Evolutionary conservation across 2,797 vertebrate genomes (phyloP).

Genomic region (Thaleichthys pacificus): DNA sequence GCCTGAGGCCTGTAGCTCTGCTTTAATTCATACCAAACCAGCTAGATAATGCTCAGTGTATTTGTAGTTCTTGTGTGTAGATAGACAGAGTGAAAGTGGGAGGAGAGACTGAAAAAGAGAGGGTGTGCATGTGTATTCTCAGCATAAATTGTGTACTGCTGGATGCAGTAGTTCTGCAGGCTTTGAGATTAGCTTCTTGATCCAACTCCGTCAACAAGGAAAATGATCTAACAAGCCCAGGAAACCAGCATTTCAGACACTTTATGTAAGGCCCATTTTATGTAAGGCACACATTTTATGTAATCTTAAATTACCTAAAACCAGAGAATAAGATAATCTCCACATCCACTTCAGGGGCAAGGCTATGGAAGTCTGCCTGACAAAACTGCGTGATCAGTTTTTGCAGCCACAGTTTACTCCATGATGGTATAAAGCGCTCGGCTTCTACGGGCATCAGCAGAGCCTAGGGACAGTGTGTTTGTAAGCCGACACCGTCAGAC

Average conservation of each 20-base stretch:
- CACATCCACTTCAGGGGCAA: not conserved
- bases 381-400: not conserved
- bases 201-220: slow-evolving; percentile 13
- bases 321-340: not conserved
- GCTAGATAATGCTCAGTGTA: slow-evolving; percentile 50
- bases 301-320: not conserved
- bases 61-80: slow-evolving; percentile 16
- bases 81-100: slow-evolving; percentile 20
- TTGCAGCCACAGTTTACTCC: not conserved
- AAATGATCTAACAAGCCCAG: not conserved
- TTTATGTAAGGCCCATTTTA: not conserved
- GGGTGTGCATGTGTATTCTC: slow-evolving; percentile 2
- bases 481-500: not conserved
- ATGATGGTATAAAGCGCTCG: not conserved
- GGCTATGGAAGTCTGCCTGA: not conserved
- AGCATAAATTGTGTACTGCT: not conserved
- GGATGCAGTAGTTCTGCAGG: slow-evolving; percentile 24
- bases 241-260: too few relatives aligned
- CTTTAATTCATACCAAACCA: slow-evolving; percentile 51
- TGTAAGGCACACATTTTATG: not conserved
- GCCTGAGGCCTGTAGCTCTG: slow-evolving; percentile 42
- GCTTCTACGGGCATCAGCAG: not conserved
- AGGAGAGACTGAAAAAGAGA: slow-evolving; percentile 12
- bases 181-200: slow-evolving; percentile 39
- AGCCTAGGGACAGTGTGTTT: slow-evolving; percentile 6